These are phyloP conservation scores for Pterocles burchelli DNA, from an alignment of 2,113 vertebrate genomes.

Conservation along the genomic window DNA sequence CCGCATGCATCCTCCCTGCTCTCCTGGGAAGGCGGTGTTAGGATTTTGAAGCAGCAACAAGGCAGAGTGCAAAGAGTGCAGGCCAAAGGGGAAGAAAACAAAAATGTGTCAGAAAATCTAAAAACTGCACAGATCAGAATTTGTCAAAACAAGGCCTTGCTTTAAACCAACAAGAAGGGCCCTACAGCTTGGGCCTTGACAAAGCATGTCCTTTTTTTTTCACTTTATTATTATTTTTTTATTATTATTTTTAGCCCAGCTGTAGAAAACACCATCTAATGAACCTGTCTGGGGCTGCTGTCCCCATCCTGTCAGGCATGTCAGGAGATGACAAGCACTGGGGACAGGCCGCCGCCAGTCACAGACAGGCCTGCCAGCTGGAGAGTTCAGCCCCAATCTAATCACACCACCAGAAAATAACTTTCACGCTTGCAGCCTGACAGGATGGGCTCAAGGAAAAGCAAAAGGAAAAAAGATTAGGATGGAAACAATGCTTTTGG, in stretches of 20 bases:
- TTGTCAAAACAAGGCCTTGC: constrained; percentile 93
- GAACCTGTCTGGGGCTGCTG: constrained; percentile 99
- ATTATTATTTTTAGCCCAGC: constrained; percentile 86
- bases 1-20: constrained; percentile 40
- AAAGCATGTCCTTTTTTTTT: constrained; percentile 80
- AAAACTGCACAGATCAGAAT: constrained; percentile 86
- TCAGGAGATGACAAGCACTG: constrained; percentile 97
- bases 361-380: constrained; percentile 99
- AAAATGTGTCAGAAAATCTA: constrained; percentile 84
- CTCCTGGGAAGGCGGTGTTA: constrained; percentile 70
- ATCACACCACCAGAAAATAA: constrained; percentile 97
- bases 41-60: constrained; percentile 82
- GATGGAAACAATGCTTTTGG: constrained; percentile 83
- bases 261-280: constrained; percentile 99
- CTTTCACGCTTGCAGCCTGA: constrained; percentile 86
- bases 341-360: constrained; percentile 97
- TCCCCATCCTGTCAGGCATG: constrained; percentile 99
- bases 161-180: constrained; percentile 87
- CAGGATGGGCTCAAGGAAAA: constrained; percentile 83
- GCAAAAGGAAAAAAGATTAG: not conserved
- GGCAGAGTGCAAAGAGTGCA: constrained; percentile 75
- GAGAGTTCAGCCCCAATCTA: constrained; percentile 98
- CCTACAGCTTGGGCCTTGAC: constrained; percentile 83
- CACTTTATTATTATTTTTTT: constrained; percentile 31
- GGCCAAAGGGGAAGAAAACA: constrained; percentile 86